Percentiles rank a stretch among this genome's conserved stretches.
Conservation (phyloP, 2,888 invertebrate genomes). For the Megalurothrips usitatus region DNA sequence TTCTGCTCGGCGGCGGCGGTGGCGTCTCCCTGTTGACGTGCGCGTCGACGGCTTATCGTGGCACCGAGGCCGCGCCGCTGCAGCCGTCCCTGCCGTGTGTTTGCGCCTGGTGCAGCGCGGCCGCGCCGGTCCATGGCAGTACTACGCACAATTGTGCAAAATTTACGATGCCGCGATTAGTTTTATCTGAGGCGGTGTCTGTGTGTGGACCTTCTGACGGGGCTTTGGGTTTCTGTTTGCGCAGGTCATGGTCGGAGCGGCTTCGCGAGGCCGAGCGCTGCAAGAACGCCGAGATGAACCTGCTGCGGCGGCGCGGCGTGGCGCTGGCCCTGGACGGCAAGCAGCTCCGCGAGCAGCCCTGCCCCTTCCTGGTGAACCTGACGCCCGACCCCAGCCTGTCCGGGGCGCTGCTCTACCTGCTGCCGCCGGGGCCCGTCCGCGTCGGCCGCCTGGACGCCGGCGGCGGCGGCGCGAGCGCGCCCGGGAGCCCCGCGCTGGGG, state of each 20-base stretch:
- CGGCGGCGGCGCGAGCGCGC: not conserved
- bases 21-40: too few species aligned
- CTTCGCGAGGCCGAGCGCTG: constrained; percentile 49
- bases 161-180: too few species aligned
- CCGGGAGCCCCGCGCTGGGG: not conserved
- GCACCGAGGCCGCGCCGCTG: too few species aligned
- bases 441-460: constrained; percentile 45
- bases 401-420: constrained; percentile 53
- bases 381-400: constrained; percentile 61
- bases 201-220: too few species aligned
- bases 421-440: constrained; percentile 50
- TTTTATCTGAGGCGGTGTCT: too few species aligned
- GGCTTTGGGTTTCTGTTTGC: not conserved
- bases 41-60: too few species aligned
- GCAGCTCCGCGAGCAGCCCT: constrained; percentile 42
- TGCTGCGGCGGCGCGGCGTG: constrained; percentile 55
- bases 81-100: too few species aligned
- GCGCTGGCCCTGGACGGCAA: constrained; percentile 48
- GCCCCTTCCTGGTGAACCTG: constrained; percentile 58
- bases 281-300: constrained; percentile 50
- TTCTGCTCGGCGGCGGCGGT: too few species aligned
- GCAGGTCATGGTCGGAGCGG: constrained; percentile 51
- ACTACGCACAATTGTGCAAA: too few species aligned
- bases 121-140: too few species aligned
- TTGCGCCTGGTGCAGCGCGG: too few species aligned